Conservation (phyloP, 1,140 invertebrate species). For the Drosophila baimaii region DNA sequence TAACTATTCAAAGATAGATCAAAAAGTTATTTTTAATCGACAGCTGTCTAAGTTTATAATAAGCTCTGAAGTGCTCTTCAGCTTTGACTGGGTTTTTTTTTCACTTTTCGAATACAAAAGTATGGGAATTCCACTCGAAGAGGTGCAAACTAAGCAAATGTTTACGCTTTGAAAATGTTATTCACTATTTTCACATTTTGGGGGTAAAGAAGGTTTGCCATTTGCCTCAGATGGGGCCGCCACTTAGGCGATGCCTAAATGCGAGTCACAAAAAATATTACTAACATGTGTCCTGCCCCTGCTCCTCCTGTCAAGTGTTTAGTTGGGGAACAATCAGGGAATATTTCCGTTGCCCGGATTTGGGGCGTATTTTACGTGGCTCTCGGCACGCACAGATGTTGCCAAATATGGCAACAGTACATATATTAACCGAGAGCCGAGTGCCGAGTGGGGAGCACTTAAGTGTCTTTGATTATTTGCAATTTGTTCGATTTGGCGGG, state of each 20-base stretch:
- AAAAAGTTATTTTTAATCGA: conserved; percentile 11
- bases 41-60: conserved; percentile 12
- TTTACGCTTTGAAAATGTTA: conserved; percentile 7
- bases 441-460: conserved; percentile 52
- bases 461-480: conserved; percentile 79
- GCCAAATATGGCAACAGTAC: conserved; percentile 48
- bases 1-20: conserved; percentile 5
- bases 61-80: neutral
- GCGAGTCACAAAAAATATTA: conserved; percentile 31
- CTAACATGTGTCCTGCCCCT: conserved; percentile 22
- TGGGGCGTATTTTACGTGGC: conserved; percentile 61
- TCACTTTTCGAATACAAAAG: neutral
- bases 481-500: conserved; percentile 66
- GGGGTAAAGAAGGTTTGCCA: conserved; percentile 28
- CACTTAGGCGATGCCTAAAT: conserved; percentile 36
- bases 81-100: neutral
- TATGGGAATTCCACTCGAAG: conserved; percentile 4
- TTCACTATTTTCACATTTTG: conserved; percentile 17
- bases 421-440: conserved; percentile 52
- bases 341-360: conserved; percentile 58
- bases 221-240: conserved; percentile 34
- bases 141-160: conserved; percentile 8
- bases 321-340: conserved; percentile 65
- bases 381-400: conserved; percentile 31
- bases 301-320: conserved; percentile 25